Percentiles rank a stretch among this genome's conserved stretches.
Evolutionary conservation across 37 sponge, comb jelly and placozoan species (phyloP).

Genomic region (Cliona cf. orientalis): DNA sequence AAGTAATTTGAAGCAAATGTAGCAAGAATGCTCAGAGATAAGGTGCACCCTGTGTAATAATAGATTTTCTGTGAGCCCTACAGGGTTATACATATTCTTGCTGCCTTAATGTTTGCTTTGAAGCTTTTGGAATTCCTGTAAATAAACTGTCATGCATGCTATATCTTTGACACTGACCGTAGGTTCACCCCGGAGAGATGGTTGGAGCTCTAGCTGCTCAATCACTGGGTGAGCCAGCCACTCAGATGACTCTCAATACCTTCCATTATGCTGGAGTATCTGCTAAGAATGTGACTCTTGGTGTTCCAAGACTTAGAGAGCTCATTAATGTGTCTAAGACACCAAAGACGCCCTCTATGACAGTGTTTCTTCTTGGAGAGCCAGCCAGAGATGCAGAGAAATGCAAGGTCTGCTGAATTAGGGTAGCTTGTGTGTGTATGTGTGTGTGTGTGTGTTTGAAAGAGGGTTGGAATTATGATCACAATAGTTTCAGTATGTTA

Average conservation of each 20-base stretch:
- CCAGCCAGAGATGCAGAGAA: slow-evolving; percentile 94
- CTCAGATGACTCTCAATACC: slow-evolving; percentile 99
- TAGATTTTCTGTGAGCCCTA: too few species aligned
- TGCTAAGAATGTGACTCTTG: slow-evolving; percentile 99
- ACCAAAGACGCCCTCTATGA: slow-evolving; percentile 99
- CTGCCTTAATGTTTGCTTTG: background rate
- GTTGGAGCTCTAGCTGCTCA: slow-evolving; percentile 98
- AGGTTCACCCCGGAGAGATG: slow-evolving; percentile 96
- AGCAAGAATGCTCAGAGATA: too few species aligned
- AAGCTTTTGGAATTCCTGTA: background rate
- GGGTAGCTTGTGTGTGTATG: too few species aligned
- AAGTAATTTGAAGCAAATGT: too few species aligned
- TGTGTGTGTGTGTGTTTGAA: too few species aligned
- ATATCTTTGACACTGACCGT: background rate
- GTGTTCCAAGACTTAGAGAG: slow-evolving; percentile 98
- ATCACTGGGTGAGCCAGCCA: slow-evolving; percentile 97
- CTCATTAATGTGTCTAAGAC: slow-evolving; percentile 98
- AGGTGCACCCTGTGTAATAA: too few species aligned
- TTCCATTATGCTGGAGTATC: slow-evolving; percentile 99
- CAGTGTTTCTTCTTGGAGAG: slow-evolving; percentile 92
- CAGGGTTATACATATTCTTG: background rate
- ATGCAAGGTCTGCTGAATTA: slow-evolving; percentile 78
- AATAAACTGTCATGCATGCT: background rate
- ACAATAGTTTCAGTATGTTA: slow-evolving; percentile 87
- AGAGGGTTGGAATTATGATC: too few species aligned